Base-by-base conservation (phyloP, 2,797 vertebrate species). In the Microctenopoma stevenorrisi region DNA sequence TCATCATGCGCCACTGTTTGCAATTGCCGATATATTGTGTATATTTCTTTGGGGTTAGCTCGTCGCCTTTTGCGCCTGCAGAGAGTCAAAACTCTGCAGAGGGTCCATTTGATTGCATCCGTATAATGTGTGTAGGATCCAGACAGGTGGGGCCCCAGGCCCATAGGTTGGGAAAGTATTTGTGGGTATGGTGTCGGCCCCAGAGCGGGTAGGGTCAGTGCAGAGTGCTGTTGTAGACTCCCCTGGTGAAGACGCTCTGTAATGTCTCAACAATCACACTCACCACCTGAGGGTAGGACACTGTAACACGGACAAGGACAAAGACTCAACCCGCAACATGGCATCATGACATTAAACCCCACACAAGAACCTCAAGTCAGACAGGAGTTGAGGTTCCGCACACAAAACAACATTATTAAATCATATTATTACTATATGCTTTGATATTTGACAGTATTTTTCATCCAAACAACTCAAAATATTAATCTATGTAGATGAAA, bases 281-380 rank as follows among this genome's bases (percentile, higher is more conserved):
- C 75, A 72, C 46, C 68, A 79, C 91, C 87, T 83, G 58, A 43
- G 86, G 92, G 91, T 82, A 92, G 89, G 90, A 83, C 87, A 74
- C 4, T 18, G 86, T 46, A 68, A 63, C 71, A 58, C 13, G n/a
- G 60, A 71, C 86, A 92, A 89, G 81, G 87, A 86, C 88, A 77
- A 72, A 76, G 64, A 80, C 30, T 47, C 26, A 38, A 54, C 44
- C 52, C 5, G 81, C 76, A 74, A 68, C 28, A 35, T 43, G 60
- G 40, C 55, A 42, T 79, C 71, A 46, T 60, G 52, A 61, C 12
- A 14, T 51, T 55, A 64, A 25, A 67, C 26, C 42, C n/a, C 26
- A 14, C n/a, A n/a, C 7, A 35, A 47, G 18, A 42, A 59, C 37
- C 15, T 14, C 4, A 16, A 37, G 26, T 63, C 9, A 30, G 16